Base-by-base conservation (phyloP, 2,888 invertebrate species). In the Sinotaia quadrata region DNA sequence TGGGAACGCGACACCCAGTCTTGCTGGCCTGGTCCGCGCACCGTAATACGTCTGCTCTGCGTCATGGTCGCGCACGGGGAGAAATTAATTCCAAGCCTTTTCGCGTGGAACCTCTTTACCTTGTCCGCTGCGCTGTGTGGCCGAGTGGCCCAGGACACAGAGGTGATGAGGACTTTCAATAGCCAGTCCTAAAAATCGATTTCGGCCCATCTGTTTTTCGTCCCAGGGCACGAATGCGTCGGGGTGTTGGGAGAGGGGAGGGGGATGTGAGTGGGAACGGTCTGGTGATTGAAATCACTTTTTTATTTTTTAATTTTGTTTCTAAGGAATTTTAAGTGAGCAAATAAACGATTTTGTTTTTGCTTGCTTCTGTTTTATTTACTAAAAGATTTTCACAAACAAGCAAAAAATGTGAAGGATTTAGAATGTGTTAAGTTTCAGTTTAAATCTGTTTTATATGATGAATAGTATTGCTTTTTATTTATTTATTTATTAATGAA, bases 1-100 rank as follows among this genome's bases (percentile, higher is more conserved):
- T 60, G 59, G 44, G 59, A 60, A 60, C 37, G 15, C 41, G 31
- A 41, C 44, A 27, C 24, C 29, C 33, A 27, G 41, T 47, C 56
- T 56, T 36, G 34, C 56, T 31, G 31, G 33, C 33, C n/a, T 51
- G n/a, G n/a, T n/a, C n/a, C n/a, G n/a, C n/a, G n/a, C n/a, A n/a
- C n/a, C n/a, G n/a, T n/a, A n/a, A n/a, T n/a, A n/a, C n/a, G n/a
- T n/a, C n/a, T n/a, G n/a, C n/a, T n/a, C n/a, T n/a, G n/a, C n/a
- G n/a, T n/a, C n/a, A n/a, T n/a, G n/a, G n/a, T n/a, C 2, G 18
- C 47, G 24, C 47, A 24, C 24, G 24, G 47, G 24, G 47, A 21
- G 47, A 47, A 47, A 47, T 47, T 47, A 47, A 47, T 47, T 24
- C 47, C 47, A 8, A n/a, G 21, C 8, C 24, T 18, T n/a, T 18